These are phyloP conservation scores for Notothenia coriiceps DNA, from an alignment of 2,113 vertebrate genomes.

Conservation along the genomic window DNA sequence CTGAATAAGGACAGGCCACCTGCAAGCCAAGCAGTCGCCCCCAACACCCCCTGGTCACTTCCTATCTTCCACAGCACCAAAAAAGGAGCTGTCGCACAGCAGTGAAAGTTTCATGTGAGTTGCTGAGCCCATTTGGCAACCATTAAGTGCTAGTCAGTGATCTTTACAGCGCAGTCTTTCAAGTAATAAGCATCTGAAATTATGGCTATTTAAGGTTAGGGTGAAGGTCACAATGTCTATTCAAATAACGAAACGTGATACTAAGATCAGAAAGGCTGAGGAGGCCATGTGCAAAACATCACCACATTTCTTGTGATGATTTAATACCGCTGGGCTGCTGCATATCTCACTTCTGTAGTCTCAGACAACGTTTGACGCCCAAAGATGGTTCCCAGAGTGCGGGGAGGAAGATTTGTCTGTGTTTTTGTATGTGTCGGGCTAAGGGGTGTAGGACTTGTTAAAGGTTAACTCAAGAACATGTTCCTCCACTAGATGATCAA, in stretches of 20 bases:
- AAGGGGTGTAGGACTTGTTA: constrained; percentile 28
- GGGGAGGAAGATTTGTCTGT: constrained; percentile 11
- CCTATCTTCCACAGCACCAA: constrained; percentile 63
- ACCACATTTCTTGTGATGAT: constrained; percentile 67
- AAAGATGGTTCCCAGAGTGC: constrained; percentile 31
- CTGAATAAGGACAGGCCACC: constrained; percentile 78
- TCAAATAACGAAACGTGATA: constrained; percentile 81
- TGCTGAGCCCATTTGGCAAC: constrained; percentile 81
- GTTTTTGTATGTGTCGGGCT: background rate
- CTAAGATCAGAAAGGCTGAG: constrained; percentile 73
- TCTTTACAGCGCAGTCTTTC: constrained; percentile 76
- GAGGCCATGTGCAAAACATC: constrained; percentile 84
- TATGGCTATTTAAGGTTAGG: constrained; percentile 81
- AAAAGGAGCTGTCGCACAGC: constrained; percentile 46
- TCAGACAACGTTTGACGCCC: constrained; percentile 15
- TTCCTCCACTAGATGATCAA: constrained; percentile 61
- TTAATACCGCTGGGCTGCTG: constrained; percentile 41
- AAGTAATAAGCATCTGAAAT: constrained; percentile 80
- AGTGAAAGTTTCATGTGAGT: constrained; percentile 62
- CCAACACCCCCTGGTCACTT: constrained; percentile 64
- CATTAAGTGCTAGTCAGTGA: constrained; percentile 78
- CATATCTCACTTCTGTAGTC: constrained; percentile 30
- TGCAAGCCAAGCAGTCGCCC: constrained; percentile 62
- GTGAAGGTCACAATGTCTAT: constrained; percentile 76
- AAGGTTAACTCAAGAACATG: constrained; percentile 73